These are phyloP conservation scores for Aphidoletes aphidimyza DNA, from an alignment of 2,888 invertebrate genomes.

Conservation along the genomic window DNA sequence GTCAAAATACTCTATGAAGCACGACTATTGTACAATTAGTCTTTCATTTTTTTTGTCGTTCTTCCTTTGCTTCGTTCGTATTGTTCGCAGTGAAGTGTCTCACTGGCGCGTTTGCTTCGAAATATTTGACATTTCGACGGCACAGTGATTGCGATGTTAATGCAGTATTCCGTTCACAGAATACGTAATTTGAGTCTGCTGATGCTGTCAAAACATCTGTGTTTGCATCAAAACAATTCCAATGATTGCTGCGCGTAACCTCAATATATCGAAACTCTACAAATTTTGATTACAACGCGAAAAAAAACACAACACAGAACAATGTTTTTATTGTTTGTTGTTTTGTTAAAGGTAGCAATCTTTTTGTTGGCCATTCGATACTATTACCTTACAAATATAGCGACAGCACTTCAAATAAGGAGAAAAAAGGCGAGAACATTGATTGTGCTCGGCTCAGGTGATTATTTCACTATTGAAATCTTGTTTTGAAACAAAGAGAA, in stretches of 20 bases:
- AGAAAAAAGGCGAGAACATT: constrained; percentile 57
- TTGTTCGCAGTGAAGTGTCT: neutral
- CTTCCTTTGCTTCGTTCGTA: neutral
- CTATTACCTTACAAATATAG: constrained; percentile 18
- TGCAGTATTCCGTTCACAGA: neutral
- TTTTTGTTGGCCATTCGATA: neutral
- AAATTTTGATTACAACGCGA: neutral
- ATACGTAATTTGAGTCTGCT: neutral
- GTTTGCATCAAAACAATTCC: constrained; percentile 24
- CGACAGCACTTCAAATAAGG: neutral
- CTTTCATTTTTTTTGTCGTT: neutral
- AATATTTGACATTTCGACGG: neutral
- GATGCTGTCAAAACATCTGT: constrained; percentile 52
- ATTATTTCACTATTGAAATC: too few species aligned
- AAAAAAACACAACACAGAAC: neutral
- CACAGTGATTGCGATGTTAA: neutral
- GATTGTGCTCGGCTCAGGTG: constrained; percentile 65
- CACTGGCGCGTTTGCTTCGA: neutral
- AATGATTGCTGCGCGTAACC: neutral
- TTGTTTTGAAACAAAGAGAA: too few species aligned
- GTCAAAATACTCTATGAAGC: constrained; percentile 12
- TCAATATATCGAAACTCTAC: neutral
- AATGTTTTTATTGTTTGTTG: neutral
- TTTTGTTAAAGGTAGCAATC: neutral
- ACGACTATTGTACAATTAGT: constrained; percentile 43